Evolutionary conservation across 1,140 invertebrate genomes (phyloP).

Genomic region (Rhagoletis zephyria): DNA sequence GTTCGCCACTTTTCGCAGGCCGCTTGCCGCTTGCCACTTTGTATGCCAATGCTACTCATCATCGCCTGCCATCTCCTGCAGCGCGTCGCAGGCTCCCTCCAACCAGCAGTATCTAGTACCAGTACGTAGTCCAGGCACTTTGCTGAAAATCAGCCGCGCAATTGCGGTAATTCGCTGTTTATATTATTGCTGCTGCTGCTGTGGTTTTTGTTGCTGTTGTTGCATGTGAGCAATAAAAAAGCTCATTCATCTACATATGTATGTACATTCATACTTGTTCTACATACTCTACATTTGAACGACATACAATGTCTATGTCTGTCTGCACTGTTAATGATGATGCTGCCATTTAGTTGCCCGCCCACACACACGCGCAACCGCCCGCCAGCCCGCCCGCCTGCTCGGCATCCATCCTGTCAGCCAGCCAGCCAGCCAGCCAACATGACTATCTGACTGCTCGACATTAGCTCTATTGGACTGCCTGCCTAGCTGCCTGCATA

Average conservation of each 20-base stretch:
- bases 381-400: background rate
- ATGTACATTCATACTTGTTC: background rate
- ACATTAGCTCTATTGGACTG: background rate
- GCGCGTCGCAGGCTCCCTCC: conserved; percentile 1
- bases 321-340: background rate
- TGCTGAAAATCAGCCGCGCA: conserved; percentile 42
- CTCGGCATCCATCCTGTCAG: background rate
- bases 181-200: background rate
- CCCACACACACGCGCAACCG: background rate
- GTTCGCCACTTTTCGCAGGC: background rate
- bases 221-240: conserved; percentile 25
- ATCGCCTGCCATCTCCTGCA: conserved; percentile 11
- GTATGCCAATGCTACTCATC: background rate
- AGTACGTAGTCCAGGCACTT: conserved; percentile 4
- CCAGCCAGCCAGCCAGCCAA: background rate
- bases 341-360: background rate
- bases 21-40: background rate
- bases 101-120: background rate
- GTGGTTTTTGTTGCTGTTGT: background rate
- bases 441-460: conserved; percentile 35
- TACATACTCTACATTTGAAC: background rate
- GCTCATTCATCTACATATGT: conserved; percentile 23
- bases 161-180: conserved; percentile 48
- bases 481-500: conserved; percentile 4
- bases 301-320: background rate